phyloP scores from a whole-genome alignment of 2,113 vertebrate species.

The Puma concolor region DNA sequence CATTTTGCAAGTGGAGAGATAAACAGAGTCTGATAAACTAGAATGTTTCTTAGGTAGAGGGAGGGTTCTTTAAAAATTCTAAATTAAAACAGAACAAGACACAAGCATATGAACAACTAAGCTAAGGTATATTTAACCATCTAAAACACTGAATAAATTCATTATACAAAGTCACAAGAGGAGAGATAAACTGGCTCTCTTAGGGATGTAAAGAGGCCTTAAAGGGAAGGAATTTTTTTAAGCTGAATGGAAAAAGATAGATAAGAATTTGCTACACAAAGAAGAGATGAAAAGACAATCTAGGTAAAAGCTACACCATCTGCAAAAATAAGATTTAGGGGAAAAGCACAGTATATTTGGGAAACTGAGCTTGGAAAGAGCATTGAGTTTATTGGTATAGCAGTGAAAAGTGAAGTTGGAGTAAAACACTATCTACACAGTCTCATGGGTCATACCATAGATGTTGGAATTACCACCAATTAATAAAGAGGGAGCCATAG shows the following conservation, averaged over 20 bases:
- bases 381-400: background rate
- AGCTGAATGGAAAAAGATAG: background rate
- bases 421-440: background rate
- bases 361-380: background rate
- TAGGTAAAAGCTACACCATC: background rate
- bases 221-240: background rate
- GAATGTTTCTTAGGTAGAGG: background rate
- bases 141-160: slow-evolving; percentile 54
- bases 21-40: background rate
- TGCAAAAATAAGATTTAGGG: background rate
- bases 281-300: background rate
- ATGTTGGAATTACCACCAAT: background rate
- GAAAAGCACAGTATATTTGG: background rate
- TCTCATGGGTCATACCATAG: accelerated
- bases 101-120: slow-evolving; percentile 12
- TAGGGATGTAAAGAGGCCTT: background rate
- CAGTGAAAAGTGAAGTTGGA: background rate
- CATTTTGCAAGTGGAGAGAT: background rate
- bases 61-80: background rate
- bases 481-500: background rate
- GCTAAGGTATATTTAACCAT: slow-evolving; percentile 27
- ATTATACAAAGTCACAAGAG: background rate
- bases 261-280: background rate
- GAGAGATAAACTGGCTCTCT: background rate
- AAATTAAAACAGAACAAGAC: background rate